Evolutionary conservation across 2,797 vertebrate species (phyloP).

Genomic region (Alcedo quadribrachys): DNA sequence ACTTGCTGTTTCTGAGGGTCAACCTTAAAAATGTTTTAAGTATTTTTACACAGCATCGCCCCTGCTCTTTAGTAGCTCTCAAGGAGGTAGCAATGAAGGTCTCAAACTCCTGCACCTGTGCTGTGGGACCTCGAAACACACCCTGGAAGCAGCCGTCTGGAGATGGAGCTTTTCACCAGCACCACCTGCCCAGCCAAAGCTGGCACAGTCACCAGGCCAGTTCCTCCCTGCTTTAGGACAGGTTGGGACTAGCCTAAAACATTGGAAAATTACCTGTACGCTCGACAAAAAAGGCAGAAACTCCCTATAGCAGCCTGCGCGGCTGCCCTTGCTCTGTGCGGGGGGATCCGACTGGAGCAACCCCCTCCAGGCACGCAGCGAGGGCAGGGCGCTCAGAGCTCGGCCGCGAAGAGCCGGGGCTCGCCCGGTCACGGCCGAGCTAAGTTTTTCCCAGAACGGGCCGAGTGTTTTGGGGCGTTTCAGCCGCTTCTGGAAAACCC

Average conservation of each 20-base stretch:
- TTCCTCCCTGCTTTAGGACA: neutral
- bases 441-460: neutral
- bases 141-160: accelerated
- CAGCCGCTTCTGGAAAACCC: neutral
- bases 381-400: neutral
- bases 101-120: neutral
- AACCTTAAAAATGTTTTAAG: accelerated
- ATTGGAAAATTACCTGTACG: neutral
- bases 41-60: neutral
- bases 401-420: accelerated
- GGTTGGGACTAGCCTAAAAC: neutral
- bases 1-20: neutral
- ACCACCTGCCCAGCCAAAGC: neutral
- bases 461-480: neutral
- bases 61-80: neutral
- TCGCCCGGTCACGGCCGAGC: neutral
- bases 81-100: neutral
- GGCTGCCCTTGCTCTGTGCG: no score
- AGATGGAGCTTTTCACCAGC: neutral
- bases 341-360: neutral
- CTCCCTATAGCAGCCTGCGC: neutral
- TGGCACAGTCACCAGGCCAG: neutral
- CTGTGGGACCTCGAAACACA: neutral
- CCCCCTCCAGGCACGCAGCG: neutral
- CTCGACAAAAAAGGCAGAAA: neutral